These are phyloP conservation scores for Cecidostiba fungosa DNA, from an alignment of 2,888 invertebrate genomes.

Conservation along the genomic window DNA sequence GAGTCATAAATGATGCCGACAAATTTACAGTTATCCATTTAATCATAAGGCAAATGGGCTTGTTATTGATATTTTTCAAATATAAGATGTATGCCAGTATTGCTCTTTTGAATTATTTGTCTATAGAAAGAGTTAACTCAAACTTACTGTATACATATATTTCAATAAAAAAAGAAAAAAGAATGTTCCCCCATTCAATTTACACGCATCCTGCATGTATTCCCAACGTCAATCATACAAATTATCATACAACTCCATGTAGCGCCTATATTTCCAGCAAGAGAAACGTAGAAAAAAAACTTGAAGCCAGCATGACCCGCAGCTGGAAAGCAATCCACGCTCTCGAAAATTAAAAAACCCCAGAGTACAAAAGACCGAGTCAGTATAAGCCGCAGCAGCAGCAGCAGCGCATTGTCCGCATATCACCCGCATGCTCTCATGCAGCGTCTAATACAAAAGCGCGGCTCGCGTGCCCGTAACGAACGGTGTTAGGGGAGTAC, in stretches of 20 bases:
- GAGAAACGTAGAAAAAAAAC: not conserved
- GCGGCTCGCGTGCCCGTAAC: not conserved
- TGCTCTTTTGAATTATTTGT: too few species aligned
- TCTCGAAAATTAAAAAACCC: not conserved
- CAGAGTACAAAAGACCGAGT: not conserved
- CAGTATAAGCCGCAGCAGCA: not conserved
- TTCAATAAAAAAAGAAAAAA: not conserved
- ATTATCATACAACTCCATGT: not conserved
- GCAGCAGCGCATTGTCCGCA: not conserved
- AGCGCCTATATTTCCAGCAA: not conserved
- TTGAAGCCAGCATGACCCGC: not conserved
- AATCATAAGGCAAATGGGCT: not conserved
- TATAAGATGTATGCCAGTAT: too few species aligned
- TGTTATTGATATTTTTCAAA: too few species aligned
- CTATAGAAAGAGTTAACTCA: too few species aligned
- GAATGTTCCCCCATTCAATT: not conserved
- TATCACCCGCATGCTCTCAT: not conserved
- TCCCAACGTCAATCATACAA: not conserved
- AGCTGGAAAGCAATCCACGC: not conserved
- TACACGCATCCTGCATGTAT: not conserved
- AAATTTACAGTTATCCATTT: not conserved
- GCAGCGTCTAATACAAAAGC: not conserved
- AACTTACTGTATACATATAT: not conserved
- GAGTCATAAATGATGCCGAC: not conserved
- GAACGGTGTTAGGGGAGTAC: conserved; percentile 33